Conservation (phyloP, 2,888 invertebrate genomes). For the Alviniconcha strummeri region DNA sequence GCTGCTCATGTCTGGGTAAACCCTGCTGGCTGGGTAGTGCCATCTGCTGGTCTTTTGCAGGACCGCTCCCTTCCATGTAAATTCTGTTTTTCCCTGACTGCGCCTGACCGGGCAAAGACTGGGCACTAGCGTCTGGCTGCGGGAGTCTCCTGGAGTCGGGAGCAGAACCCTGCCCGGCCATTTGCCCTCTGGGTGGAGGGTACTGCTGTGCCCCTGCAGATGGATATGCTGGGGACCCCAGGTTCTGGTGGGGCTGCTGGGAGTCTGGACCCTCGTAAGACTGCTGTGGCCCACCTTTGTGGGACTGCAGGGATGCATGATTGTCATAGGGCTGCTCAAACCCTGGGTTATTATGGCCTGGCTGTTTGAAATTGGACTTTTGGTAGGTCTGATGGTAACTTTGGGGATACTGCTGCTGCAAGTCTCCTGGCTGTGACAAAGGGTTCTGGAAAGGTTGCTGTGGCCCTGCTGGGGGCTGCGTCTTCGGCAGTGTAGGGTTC, state of each 20-base stretch:
- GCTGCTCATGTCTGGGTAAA: neutral
- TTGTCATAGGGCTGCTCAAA: neutral
- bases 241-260: neutral
- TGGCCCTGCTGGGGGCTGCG: neutral
- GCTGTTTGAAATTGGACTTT: neutral
- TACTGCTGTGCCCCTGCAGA: neutral
- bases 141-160: neutral
- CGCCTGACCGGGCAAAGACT: neutral
- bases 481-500: neutral
- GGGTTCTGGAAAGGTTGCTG: constrained; percentile 4
- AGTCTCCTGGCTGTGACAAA: constrained; percentile 4
- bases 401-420: neutral
- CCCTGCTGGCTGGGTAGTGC: neutral
- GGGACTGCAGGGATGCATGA: neutral
- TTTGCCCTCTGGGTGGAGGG: neutral
- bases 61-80: neutral
- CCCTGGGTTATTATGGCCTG: neutral
- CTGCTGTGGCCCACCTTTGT: neutral
- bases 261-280: neutral
- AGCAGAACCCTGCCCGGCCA: neutral
- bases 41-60: neutral
- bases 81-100: neutral
- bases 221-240: neutral
- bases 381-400: neutral
- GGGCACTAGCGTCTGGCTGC: neutral